Conservation (phyloP, 2,888 invertebrate genomes). For the Drosophila nr. perissopoda region DNA sequence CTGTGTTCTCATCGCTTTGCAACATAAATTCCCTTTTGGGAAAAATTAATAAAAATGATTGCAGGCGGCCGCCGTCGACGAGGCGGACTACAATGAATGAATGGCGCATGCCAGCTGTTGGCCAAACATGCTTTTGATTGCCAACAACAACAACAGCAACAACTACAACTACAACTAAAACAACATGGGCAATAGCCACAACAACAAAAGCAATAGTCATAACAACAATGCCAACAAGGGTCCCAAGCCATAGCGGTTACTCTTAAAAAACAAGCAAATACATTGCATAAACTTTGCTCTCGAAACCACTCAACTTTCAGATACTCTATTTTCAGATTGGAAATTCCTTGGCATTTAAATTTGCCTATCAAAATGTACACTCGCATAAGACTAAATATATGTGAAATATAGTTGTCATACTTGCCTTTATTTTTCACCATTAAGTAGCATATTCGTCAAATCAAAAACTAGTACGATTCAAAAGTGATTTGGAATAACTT, state of each 20-base stretch:
- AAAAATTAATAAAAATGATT: conserved; percentile 79
- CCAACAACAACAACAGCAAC: conserved; percentile 54
- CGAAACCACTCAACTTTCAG: neutral
- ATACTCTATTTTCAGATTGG: neutral
- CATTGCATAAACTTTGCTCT: neutral
- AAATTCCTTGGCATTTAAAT: neutral
- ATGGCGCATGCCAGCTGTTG: conserved; percentile 79
- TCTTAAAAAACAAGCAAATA: conserved; percentile 3
- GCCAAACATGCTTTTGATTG: conserved; percentile 77
- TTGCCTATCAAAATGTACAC: neutral
- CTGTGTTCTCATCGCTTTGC: conserved; percentile 31
- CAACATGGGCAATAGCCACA: conserved; percentile 20
- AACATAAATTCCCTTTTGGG: conserved; percentile 74
- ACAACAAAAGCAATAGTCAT: conserved; percentile 12
- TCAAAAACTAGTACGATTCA: no score
- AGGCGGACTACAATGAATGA: conserved; percentile 66
- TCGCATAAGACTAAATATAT: neutral
- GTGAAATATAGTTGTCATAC: no score
- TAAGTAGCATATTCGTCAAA: no score
- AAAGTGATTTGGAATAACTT: no score
- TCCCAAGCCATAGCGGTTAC: conserved; percentile 15
- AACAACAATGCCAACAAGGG: conserved; percentile 13
- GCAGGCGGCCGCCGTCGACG: conserved; percentile 57
- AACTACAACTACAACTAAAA: conserved; percentile 15
- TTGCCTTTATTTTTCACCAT: no score